Percentiles rank a stretch among this genome's conserved stretches.
Evolutionary conservation across 2,797 vertebrate genomes (phyloP).

Genomic region (Sebastes steindachneri): DNA sequence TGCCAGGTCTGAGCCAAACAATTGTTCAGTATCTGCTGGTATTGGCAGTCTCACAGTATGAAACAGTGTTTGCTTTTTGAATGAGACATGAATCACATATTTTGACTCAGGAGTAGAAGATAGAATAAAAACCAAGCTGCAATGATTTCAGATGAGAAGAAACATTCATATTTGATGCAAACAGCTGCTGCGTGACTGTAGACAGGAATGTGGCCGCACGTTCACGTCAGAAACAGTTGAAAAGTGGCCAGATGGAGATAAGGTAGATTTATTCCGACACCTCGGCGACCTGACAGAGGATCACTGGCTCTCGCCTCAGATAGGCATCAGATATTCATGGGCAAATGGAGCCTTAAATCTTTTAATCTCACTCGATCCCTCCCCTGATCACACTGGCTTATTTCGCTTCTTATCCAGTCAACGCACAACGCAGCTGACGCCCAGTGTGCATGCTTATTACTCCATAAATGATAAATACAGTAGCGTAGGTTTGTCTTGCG

Average conservation of each 20-base stretch:
- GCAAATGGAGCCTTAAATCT: constrained; percentile 80
- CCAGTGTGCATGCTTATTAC: constrained; percentile 63
- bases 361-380: constrained; percentile 78
- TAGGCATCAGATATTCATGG: constrained; percentile 78
- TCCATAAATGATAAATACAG: constrained; percentile 69
- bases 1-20: constrained; percentile 39
- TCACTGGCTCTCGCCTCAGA: constrained; percentile 61
- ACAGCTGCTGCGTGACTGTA: constrained; percentile 13
- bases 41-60: constrained; percentile 25
- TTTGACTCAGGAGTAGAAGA: constrained; percentile 21
- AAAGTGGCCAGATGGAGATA: constrained; percentile 71
- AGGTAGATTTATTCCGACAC: constrained; percentile 72
- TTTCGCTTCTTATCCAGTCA: constrained; percentile 72
- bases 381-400: constrained; percentile 72
- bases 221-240: constrained; percentile 54
- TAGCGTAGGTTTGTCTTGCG: constrained; percentile 40
- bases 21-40: constrained; percentile 55
- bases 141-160: constrained; percentile 20
- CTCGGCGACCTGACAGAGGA: constrained; percentile 62
- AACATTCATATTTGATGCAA: constrained; percentile 12
- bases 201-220: constrained; percentile 4
- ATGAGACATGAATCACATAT: constrained; percentile 32
- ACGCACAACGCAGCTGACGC: constrained; percentile 66
- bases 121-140: background rate
- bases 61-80: constrained; percentile 26